Evolutionary conservation across 2,888 invertebrate species (phyloP).

Genomic region (Ernsta delagoae): DNA sequence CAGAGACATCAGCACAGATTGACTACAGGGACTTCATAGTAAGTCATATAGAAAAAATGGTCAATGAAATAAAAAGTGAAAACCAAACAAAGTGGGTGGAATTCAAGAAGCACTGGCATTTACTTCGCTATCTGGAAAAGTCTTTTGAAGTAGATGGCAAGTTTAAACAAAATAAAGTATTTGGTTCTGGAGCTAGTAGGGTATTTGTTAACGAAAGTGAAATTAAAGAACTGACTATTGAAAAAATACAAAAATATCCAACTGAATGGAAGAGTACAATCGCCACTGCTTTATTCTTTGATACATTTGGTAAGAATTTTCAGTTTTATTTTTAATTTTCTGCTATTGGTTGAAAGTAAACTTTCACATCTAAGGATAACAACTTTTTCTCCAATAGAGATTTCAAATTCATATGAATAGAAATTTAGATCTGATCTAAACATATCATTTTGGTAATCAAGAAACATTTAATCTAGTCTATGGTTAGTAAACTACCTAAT

Average conservation of each 20-base stretch:
- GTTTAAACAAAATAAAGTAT: conserved; percentile 80
- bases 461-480: no score
- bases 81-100: conserved; percentile 62
- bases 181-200: conserved; percentile 69
- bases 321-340: conserved; percentile 2
- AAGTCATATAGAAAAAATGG: conserved; percentile 85
- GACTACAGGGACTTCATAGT: conserved; percentile 87
- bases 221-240: conserved; percentile 77
- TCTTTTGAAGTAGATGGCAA: conserved; percentile 78
- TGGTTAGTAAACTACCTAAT: no score
- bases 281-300: conserved; percentile 84
- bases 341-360: not conserved
- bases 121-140: conserved; percentile 72
- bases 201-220: conserved; percentile 78
- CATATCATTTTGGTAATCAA: no score
- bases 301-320: conserved; percentile 79
- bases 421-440: no score
- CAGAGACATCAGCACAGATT: conserved; percentile 84
- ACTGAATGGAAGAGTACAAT: conserved; percentile 83
- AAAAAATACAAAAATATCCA: conserved; percentile 73
- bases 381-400: no score
- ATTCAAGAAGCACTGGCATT: conserved; percentile 75
- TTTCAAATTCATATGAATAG: no score
- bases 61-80: conserved; percentile 66
- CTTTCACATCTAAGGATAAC: no score